A percentile compares a stretch with the other conserved stretches of the same genome.
Evolutionary conservation across 1,140 invertebrate species (phyloP).

Genomic region (Ostrea edulis): DNA sequence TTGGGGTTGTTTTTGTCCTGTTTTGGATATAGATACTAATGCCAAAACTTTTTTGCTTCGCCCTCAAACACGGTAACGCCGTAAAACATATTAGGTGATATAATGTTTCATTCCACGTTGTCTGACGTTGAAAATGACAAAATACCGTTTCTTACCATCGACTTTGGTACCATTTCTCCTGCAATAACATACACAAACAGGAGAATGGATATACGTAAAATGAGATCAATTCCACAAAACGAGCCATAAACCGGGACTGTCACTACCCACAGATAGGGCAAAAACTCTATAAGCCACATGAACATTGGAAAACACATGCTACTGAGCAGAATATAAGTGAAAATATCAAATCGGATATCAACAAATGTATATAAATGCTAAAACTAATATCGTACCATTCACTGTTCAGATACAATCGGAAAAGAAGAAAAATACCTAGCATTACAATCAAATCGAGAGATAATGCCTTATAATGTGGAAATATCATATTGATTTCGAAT

Average conservation of each 20-base stretch:
- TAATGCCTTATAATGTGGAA: neutral
- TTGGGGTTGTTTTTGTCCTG: too few species aligned
- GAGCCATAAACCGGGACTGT: constrained; percentile 61
- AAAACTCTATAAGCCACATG: constrained; percentile 57
- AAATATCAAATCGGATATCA: constrained; percentile 10
- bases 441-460: neutral
- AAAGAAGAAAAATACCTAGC: neutral
- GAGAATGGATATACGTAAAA: constrained; percentile 60
- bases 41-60: too few species aligned
- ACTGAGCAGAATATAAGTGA: neutral
- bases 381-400: neutral
- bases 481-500: too few species aligned
- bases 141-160: constrained; percentile 53
- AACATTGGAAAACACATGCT: constrained; percentile 59
- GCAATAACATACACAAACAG: constrained; percentile 57
- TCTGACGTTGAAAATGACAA: too few species aligned
- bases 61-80: too few species aligned
- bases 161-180: constrained; percentile 53
- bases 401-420: neutral
- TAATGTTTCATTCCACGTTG: too few species aligned
- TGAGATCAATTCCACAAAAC: constrained; percentile 63
- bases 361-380: neutral
- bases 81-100: too few species aligned
- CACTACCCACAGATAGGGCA: constrained; percentile 64
- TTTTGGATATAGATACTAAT: too few species aligned